Base-by-base conservation (phyloP, 2,797 vertebrate genomes). In the Lithobates sylvaticus region DNA sequence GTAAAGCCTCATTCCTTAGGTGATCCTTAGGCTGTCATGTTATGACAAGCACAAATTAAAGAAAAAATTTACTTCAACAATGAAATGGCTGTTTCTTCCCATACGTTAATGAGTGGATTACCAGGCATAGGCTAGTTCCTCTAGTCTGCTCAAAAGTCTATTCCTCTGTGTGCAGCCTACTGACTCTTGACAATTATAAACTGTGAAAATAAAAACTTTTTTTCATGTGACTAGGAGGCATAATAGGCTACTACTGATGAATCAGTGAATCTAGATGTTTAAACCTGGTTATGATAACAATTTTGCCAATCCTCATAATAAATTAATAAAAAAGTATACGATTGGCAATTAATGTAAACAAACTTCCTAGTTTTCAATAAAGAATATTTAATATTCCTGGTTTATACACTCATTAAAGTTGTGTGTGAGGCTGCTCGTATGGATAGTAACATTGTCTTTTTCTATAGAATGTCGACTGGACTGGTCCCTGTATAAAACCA, bases 1-100 rank as follows among this genome's bases (percentile, higher is more conserved):
- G 79, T 76, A 82, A 87, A 87, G 85, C 80, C 75, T 83, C 13
- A 78, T 78, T 67, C 80, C 50, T 73, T 78, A 67, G 85, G 54
- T 78, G 58, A 78, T 72, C 39, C 68, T 74, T 39, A 78, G 75
- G 72, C 54, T 72, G 70, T 26, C 42, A 76, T 32, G 61, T 78
- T 58, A 80, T 68, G n/a, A 78, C 39, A 78, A 72, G 39, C 27
- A 36, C 75, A 83, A 77, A 87, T 74, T 77, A 73, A 87, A 29
- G 72, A 39, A 73, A 54, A 83, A 81, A 34, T n/a, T 44, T 42
- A 80, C 13, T 68, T 71, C 71, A 16, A 34, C 44, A 81, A 64
- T 36, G 32, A 76, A 76, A 54, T 61, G 7, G 36, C 70, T 29
- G 36, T 58, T 77, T 86, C 67, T 70, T 68, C 67, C 68, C 8